These are phyloP conservation scores for Macroramphosus scolopax DNA, from an alignment of 2,797 vertebrate species.

Conservation along the genomic window DNA sequence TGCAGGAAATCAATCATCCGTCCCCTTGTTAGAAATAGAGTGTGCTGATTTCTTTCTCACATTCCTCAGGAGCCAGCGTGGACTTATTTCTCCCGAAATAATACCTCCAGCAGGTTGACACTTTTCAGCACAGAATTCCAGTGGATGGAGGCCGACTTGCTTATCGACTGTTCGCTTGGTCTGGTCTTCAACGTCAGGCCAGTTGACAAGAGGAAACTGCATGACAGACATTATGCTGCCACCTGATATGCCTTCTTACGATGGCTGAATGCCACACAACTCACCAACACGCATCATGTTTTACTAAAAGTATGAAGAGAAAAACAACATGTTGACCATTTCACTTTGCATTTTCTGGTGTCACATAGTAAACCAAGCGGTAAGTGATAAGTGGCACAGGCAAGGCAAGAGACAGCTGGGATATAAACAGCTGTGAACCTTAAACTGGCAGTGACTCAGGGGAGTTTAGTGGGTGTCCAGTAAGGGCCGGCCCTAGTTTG, in stretches of 20 bases:
- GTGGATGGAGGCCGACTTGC: not conserved
- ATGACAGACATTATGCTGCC: conserved; percentile 6
- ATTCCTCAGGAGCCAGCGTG: conserved; percentile 2
- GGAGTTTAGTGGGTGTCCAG: conserved; percentile 60
- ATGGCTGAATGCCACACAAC: conserved; percentile 7
- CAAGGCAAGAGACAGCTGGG: conserved; percentile 59
- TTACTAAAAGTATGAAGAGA: conserved; percentile 11
- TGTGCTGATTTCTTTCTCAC: conserved; percentile 29
- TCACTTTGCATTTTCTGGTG: conserved; percentile 38
- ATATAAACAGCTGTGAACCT: conserved; percentile 74
- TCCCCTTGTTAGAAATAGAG: conserved; percentile 28
- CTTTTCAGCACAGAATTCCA: not conserved
- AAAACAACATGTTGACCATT: conserved; percentile 31
- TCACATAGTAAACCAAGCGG: conserved; percentile 43
- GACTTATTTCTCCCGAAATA: not conserved
- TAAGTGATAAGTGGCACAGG: conserved; percentile 49
- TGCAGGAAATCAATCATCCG: conserved; percentile 30
- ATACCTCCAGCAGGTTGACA: conserved; percentile 2
- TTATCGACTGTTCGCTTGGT: conserved; percentile 1
- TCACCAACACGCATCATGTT: conserved; percentile 22
- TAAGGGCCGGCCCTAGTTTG: conserved; percentile 22
- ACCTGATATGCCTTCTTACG: conserved; percentile 10
- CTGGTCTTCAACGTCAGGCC: not conserved
- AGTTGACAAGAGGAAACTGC: conserved; percentile 11
- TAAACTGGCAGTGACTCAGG: conserved; percentile 54